Percentiles rank a stretch among this genome's conserved stretches.
phyloP scores from a whole-genome alignment of 1,140 invertebrate species.

The Drosophila sulfurigaster region DNA sequence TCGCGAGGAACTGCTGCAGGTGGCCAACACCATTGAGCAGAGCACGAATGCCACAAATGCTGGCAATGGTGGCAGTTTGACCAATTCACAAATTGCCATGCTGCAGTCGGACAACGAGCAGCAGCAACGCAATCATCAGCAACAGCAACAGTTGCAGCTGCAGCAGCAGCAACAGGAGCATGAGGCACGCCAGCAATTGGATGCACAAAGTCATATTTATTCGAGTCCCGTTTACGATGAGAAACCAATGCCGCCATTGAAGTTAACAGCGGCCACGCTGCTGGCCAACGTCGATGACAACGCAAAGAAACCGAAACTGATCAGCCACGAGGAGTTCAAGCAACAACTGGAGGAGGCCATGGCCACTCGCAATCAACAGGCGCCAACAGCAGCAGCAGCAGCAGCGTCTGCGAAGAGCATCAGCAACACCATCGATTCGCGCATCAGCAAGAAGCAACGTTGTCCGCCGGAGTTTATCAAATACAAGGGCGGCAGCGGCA shows the following conservation, averaged over 20 bases:
- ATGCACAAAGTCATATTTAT: conserved; percentile 83
- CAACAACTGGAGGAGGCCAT: conserved; percentile 74
- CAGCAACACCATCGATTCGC: conserved; percentile 70
- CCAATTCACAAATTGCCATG: conserved; percentile 77
- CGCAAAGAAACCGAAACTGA: conserved; percentile 63
- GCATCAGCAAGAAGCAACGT: conserved; percentile 82
- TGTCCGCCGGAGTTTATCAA: conserved; percentile 80
- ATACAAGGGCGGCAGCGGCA: conserved; percentile 64
- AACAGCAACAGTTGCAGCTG: background rate
- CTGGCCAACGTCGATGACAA: conserved; percentile 47
- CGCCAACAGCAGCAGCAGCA: no score
- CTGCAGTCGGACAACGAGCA: conserved; percentile 48
- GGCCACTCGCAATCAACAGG: conserved; percentile 42
- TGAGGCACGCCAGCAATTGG: conserved; percentile 53
- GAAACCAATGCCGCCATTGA: conserved; percentile 62
- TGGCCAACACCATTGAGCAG: conserved; percentile 64
- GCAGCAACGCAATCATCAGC: conserved; percentile 40
- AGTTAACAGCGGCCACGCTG: conserved; percentile 61
- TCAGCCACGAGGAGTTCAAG: conserved; percentile 77
- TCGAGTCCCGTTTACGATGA: conserved; percentile 82
- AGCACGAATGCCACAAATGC: conserved; percentile 71
- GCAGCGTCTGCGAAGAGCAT: conserved; percentile 38
- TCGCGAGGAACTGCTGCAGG: conserved; percentile 67
- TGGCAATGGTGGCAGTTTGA: conserved; percentile 56
- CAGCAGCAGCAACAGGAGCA: conserved; percentile 29